These are phyloP conservation scores for Amphipyra berbera DNA, from an alignment of 2,888 invertebrate species.

Conservation along the genomic window DNA sequence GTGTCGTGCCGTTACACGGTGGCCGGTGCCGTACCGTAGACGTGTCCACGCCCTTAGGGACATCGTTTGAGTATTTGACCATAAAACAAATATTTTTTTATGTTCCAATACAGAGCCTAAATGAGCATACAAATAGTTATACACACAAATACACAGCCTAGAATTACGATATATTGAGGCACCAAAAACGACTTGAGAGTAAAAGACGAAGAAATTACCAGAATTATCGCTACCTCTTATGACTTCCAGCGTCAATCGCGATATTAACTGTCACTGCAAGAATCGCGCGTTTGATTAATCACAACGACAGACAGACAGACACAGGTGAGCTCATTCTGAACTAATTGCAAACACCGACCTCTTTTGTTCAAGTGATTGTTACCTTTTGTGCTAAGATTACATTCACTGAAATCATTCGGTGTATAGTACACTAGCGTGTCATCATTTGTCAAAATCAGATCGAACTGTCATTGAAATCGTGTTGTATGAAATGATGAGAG, in stretches of 20 bases:
- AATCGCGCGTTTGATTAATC: slow-evolving; percentile 57
- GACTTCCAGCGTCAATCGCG: slow-evolving; percentile 8
- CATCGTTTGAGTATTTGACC: too few species aligned
- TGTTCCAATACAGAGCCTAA: too few species aligned
- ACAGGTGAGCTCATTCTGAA: slow-evolving; percentile 61
- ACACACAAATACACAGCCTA: too few species aligned
- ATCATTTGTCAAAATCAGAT: slow-evolving; percentile 66
- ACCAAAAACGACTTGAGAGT: too few species aligned
- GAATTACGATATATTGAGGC: too few species aligned
- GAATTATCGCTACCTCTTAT: slow-evolving; percentile 17
- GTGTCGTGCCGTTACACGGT: too few species aligned
- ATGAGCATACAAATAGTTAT: too few species aligned
- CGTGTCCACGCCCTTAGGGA: too few species aligned
- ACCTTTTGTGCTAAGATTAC: slow-evolving; percentile 62
- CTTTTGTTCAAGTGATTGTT: slow-evolving; percentile 68
- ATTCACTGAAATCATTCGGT: slow-evolving; percentile 49
- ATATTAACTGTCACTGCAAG: slow-evolving; percentile 58
- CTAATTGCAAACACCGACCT: slow-evolving; percentile 59
- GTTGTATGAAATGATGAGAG: slow-evolving; percentile 29
- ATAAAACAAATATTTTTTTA: too few species aligned
- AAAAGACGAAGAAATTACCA: too few species aligned
- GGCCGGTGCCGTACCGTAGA: too few species aligned
- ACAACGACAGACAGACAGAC: slow-evolving; percentile 47
- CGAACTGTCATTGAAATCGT: slow-evolving; percentile 42
- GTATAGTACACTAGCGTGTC: slow-evolving; percentile 46